These are phyloP conservation scores for Dicyrtomina minuta DNA, from an alignment of 2,888 invertebrate genomes.

Conservation along the genomic window DNA sequence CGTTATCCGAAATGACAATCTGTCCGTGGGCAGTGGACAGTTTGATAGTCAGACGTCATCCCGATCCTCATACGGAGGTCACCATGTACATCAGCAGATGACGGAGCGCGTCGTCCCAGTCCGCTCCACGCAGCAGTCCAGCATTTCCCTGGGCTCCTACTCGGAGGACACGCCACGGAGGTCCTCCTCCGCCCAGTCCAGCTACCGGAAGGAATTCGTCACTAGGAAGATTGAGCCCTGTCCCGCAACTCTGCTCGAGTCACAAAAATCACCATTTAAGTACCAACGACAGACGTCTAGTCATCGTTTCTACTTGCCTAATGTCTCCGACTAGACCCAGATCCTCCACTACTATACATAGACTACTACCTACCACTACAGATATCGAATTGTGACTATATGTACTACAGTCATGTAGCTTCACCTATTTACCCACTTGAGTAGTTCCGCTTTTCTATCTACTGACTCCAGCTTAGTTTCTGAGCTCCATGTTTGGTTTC, in stretches of 20 bases:
- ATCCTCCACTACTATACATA: background rate
- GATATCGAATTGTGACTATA: too few species aligned
- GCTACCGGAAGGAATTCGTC: slow-evolving; percentile 75
- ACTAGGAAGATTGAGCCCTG: slow-evolving; percentile 72
- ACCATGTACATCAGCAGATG: slow-evolving; percentile 39
- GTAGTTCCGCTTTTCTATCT: too few species aligned
- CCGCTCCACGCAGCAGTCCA: slow-evolving; percentile 70
- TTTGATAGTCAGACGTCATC: slow-evolving; percentile 74
- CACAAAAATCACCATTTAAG: slow-evolving; percentile 71
- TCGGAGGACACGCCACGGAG: slow-evolving; percentile 55
- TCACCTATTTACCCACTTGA: too few species aligned
- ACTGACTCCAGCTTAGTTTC: too few species aligned
- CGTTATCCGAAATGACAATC: slow-evolving; percentile 66
- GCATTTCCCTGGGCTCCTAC: slow-evolving; percentile 73
- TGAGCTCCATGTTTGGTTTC: too few species aligned
- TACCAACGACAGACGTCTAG: slow-evolving; percentile 81
- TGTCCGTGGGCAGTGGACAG: slow-evolving; percentile 64
- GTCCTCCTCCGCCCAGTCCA: slow-evolving; percentile 57
- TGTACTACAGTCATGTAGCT: too few species aligned
- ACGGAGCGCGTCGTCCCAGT: slow-evolving; percentile 50
- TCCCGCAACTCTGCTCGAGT: slow-evolving; percentile 75
- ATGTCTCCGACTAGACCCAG: slow-evolving; percentile 58
- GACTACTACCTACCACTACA: background rate
- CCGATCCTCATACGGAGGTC: slow-evolving; percentile 55
- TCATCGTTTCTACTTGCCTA: slow-evolving; percentile 78